These are phyloP conservation scores for Slavum lentiscoides DNA, from an alignment of 2,888 invertebrate species.

Conservation along the genomic window DNA sequence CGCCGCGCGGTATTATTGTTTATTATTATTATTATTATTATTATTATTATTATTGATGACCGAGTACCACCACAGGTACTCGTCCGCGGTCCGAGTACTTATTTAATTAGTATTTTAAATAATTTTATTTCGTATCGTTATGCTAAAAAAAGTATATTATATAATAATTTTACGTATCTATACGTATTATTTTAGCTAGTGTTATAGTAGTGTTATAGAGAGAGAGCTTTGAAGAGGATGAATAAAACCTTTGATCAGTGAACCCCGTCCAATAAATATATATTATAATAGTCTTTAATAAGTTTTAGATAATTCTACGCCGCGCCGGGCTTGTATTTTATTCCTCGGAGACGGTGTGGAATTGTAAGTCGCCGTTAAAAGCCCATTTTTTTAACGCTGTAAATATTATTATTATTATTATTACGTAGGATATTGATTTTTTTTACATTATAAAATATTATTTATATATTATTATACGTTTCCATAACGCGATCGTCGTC, in stretches of 20 bases:
- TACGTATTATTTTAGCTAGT: neutral
- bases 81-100: too few relatives aligned
- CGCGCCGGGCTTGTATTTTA: neutral
- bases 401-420: conserved; percentile 4
- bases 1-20: too few relatives aligned
- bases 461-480: too few relatives aligned
- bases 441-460: too few relatives aligned
- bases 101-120: too few relatives aligned
- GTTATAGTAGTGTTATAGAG: neutral
- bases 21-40: too few relatives aligned
- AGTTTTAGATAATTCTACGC: conserved; percentile 29
- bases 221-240: conserved; percentile 10
- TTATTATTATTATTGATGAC: too few relatives aligned
- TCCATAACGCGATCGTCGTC: too few relatives aligned
- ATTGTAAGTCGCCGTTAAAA: neutral
- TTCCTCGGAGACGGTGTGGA: neutral
- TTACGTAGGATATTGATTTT: neutral
- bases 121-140: too few relatives aligned
- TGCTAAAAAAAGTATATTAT: too few relatives aligned
- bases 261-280: conserved; percentile 53
- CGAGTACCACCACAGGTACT: too few relatives aligned
- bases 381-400: neutral
- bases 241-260: conserved; percentile 43
- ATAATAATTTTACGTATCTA: too few relatives aligned
- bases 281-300: conserved; percentile 26